These are phyloP conservation scores for Caloenas nicobarica DNA, from an alignment of 2,113 vertebrate species.

Conservation along the genomic window DNA sequence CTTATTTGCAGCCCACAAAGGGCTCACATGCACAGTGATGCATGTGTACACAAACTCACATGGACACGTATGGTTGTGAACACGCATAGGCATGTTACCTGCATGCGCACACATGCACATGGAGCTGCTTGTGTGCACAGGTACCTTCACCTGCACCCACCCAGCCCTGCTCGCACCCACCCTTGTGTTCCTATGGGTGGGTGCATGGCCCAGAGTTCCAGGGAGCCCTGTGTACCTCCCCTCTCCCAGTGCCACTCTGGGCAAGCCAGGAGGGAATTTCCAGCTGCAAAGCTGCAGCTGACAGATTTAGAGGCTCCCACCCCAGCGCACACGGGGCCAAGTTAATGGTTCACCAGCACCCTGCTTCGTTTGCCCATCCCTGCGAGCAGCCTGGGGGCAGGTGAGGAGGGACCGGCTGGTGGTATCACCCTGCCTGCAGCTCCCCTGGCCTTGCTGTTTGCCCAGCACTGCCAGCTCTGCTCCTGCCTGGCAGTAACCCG, in stretches of 20 bases:
- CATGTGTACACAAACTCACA: not conserved
- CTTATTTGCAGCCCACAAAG: not conserved
- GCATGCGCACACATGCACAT: not conserved
- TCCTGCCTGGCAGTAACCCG: not conserved
- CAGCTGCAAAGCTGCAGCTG: not conserved
- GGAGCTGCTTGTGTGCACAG: not conserved
- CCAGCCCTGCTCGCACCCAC: not conserved
- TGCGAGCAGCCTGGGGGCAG: rapidly evolving
- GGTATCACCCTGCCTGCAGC: not conserved
- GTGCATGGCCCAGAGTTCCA: rapidly evolving
- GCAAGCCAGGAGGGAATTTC: slow-evolving; percentile 25
- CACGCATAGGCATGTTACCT: not conserved
- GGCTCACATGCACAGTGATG: rapidly evolving
- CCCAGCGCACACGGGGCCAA: not conserved
- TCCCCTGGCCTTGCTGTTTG: not conserved
- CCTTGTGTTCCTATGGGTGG: not conserved
- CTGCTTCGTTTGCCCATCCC: not conserved
- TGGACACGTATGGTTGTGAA: rapidly evolving
- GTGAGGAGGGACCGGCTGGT: rapidly evolving
- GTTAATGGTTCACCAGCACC: not conserved
- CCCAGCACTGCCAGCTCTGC: not conserved
- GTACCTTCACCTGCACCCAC: not conserved
- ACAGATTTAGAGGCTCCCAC: not conserved
- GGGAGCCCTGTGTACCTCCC: not conserved
- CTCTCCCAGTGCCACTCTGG: not conserved